Evolutionary conservation across 2,888 invertebrate genomes (phyloP), one percentile per base, ranked within the genome.

Genomic region (Hofmannophila pseudospretella): DNA sequence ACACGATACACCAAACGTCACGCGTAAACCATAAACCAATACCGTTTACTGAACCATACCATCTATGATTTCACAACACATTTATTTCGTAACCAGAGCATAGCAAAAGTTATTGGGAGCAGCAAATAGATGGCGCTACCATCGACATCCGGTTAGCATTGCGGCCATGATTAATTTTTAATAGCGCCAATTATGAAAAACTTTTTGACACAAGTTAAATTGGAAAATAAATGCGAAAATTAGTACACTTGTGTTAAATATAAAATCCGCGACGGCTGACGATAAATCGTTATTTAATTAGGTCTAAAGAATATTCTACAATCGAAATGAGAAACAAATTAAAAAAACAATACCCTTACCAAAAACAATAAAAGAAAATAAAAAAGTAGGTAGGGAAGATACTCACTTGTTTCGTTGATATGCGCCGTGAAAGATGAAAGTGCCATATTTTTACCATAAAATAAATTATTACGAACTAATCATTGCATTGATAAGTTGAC

Each of bases 401-500:
- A 43, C 43, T 35, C 16, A 43, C 39, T n/a, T 38, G 28, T 25
- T 35, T 13, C 16, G 19, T 19, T 16, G 34, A 12, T 27, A 26
- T 31, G 34, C 37, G 19, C 10, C 11, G 11, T 9, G 32, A 35
- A 39, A 34, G 32, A 33, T n/a, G 34, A 34, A 28, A 39, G 23
- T 26, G 39, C 36, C 38, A 33, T 36, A 27, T 19, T 32, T 36
- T 29, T 34, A 30, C 29, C 34, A 29, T 39, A 40, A n/a, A 47
- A 49, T 46, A 47, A 47, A 44, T 39, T 32, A 34, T 32, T 42
- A 42, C 35, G 20, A 32, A 34, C 39, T 46, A 47, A 54, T 49
- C 56, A 66, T 82, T 85, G 82, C 81, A 81, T 84, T 84, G 80
- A 75, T 70, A 52, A 41, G 42, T 63, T 68, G 71, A 76, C 71